These are phyloP conservation scores for Drosophila baimaii DNA, from an alignment of 1,140 invertebrate genomes.

Conservation along the genomic window DNA sequence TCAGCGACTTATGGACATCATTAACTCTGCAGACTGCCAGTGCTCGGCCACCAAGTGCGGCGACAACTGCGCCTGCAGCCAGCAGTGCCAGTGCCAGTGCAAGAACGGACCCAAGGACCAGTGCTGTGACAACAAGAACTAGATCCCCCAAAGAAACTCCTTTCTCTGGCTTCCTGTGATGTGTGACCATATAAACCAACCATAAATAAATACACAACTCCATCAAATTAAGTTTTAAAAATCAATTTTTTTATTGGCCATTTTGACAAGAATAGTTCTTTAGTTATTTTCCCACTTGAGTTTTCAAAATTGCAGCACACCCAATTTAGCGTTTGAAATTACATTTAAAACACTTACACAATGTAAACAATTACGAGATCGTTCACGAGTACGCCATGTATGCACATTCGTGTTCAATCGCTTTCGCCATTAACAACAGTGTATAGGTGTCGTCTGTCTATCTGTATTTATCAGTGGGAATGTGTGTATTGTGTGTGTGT, in stretches of 20 bases:
- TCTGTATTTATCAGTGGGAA: conserved; percentile 25
- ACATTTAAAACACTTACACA: conserved; percentile 65
- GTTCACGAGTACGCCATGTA: conserved; percentile 12
- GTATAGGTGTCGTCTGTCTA: conserved; percentile 22
- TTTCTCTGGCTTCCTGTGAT: conserved; percentile 1
- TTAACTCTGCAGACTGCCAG: conserved; percentile 53
- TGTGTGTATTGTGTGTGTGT: conserved; percentile 52
- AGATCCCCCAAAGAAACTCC: background rate
- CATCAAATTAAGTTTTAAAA: conserved; percentile 43
- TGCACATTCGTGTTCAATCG: conserved; percentile 26
- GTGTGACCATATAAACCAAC: background rate
- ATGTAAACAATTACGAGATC: conserved; percentile 62
- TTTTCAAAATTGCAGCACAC: conserved; percentile 47
- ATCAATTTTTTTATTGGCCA: conserved; percentile 80
- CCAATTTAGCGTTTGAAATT: conserved; percentile 57
- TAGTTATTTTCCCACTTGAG: conserved; percentile 58
- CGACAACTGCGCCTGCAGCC: conserved; percentile 71
- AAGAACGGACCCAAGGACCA: conserved; percentile 72
- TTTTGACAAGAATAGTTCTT: conserved; percentile 83
- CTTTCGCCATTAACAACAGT: conserved; percentile 53
- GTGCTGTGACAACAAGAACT: conserved; percentile 59
- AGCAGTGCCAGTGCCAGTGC: conserved; percentile 66
- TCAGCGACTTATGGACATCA: background rate
- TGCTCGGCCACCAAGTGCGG: conserved; percentile 71
- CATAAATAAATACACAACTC: background rate